phyloP scores from a whole-genome alignment of 2,113 vertebrate genomes.

The Struthidea cinerea region DNA sequence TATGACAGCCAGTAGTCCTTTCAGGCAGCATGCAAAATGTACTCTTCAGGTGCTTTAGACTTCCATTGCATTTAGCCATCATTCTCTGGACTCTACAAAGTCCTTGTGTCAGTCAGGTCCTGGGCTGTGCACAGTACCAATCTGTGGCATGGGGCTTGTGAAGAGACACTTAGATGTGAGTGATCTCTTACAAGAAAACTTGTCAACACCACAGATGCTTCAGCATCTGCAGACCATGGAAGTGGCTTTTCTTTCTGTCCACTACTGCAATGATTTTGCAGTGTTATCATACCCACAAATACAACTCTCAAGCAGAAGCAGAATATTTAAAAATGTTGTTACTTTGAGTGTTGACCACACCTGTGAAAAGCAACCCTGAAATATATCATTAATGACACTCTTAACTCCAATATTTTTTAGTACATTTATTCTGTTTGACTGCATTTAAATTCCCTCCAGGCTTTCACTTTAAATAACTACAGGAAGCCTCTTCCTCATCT shows the following conservation, averaged over 20 bases:
- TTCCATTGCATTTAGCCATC: not conserved
- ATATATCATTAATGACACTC: not conserved
- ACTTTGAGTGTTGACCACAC: not conserved
- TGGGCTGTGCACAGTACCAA: not conserved
- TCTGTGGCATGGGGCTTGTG: not conserved
- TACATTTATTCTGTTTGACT: not conserved
- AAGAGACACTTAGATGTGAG: not conserved
- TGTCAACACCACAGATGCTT: not conserved
- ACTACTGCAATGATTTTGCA: not conserved
- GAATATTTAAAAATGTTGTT: not conserved
- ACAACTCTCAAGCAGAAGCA: not conserved
- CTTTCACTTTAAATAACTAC: not conserved
- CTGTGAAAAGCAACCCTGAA: not conserved
- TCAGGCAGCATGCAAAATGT: not conserved
- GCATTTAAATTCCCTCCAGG: not conserved
- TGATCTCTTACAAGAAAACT: not conserved
- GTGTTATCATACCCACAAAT: not conserved
- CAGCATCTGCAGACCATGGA: not conserved
- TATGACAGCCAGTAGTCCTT: fast-evolving
- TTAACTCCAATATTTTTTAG: not conserved
- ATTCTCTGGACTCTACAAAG: not conserved
- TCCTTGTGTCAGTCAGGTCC: not conserved
- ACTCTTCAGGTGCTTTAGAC: not conserved
- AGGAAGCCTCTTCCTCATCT: not conserved
- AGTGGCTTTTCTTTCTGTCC: not conserved